These are phyloP conservation scores for Aradophagus sp. DNA, from an alignment of 1,140 invertebrate genomes.

Conservation along the genomic window DNA sequence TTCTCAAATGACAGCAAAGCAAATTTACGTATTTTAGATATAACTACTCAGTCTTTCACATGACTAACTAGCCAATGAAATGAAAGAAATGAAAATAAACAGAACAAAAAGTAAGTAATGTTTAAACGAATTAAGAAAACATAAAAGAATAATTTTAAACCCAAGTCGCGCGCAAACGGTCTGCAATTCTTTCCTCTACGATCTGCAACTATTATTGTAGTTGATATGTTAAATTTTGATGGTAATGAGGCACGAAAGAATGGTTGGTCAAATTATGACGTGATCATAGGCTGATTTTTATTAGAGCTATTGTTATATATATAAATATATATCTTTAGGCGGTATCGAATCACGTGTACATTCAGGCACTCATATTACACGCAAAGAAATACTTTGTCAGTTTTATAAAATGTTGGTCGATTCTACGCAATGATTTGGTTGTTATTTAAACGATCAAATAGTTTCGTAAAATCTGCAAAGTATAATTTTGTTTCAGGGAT, in stretches of 20 bases:
- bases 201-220: slow-evolving; percentile 64
- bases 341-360: slow-evolving; percentile 25
- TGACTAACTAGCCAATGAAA: slow-evolving; percentile 50
- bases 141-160: slow-evolving; percentile 41
- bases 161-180: slow-evolving; percentile 36
- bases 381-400: too few relatives aligned
- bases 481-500: too few relatives aligned
- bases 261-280: slow-evolving; percentile 58
- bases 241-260: slow-evolving; percentile 47
- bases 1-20: slow-evolving; percentile 30
- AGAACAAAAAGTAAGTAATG: slow-evolving; percentile 34
- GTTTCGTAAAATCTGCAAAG: too few relatives aligned
- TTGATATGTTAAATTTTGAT: slow-evolving; percentile 46
- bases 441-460: too few relatives aligned
- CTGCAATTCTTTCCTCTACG: slow-evolving; percentile 63
- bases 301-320: slow-evolving; percentile 51
- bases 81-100: slow-evolving; percentile 2
- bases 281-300: slow-evolving; percentile 60
- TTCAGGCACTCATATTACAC: too few relatives aligned
- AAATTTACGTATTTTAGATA: slow-evolving; percentile 49
- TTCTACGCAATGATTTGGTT: too few relatives aligned
- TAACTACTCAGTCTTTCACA: slow-evolving; percentile 52
- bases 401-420: too few relatives aligned
- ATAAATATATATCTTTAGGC: slow-evolving; percentile 53
- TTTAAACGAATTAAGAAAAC: slow-evolving; percentile 34